These are phyloP conservation scores for Diplosoma virens DNA, from an alignment of 23 tunicate genomes.

Conservation along the genomic window DNA sequence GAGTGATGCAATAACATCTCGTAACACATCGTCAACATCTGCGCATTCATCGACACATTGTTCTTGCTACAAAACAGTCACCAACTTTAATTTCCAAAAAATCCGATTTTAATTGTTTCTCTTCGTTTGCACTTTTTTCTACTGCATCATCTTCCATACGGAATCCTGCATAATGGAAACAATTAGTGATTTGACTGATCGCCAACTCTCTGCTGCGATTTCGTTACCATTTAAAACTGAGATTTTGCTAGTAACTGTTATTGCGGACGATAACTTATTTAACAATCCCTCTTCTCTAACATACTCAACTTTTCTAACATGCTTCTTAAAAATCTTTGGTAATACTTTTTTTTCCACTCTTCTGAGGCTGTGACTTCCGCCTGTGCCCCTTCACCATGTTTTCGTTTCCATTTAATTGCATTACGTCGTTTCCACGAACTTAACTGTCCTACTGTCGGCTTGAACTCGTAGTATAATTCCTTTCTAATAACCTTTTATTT, in stretches of 20 bases:
- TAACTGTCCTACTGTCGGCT: not conserved
- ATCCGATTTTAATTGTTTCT: not conserved
- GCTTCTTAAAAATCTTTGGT: constrained; percentile 3
- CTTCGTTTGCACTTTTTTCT: not conserved
- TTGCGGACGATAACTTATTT: not conserved
- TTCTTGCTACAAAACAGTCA: not conserved
- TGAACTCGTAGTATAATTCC: too few relatives aligned
- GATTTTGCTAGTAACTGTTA: not conserved
- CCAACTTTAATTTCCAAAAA: not conserved
- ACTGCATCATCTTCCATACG: not conserved
- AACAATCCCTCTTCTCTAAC: not conserved
- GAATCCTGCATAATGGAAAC: constrained; percentile 1
- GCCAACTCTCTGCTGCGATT: constrained; percentile 14
- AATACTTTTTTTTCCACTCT: not conserved
- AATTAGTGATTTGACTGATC: not conserved
- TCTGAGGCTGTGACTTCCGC: too few relatives aligned
- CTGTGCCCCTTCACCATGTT: too few relatives aligned
- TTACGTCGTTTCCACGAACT: not conserved
- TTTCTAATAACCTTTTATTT: too few relatives aligned
- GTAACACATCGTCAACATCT: not conserved
- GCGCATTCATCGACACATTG: not conserved
- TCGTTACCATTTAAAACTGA: not conserved
- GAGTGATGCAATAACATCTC: not conserved
- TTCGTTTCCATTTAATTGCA: too few relatives aligned
- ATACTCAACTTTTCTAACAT: not conserved